Conservation (phyloP, 2,113 vertebrate genomes). For the Edolisoma coerulescens region DNA sequence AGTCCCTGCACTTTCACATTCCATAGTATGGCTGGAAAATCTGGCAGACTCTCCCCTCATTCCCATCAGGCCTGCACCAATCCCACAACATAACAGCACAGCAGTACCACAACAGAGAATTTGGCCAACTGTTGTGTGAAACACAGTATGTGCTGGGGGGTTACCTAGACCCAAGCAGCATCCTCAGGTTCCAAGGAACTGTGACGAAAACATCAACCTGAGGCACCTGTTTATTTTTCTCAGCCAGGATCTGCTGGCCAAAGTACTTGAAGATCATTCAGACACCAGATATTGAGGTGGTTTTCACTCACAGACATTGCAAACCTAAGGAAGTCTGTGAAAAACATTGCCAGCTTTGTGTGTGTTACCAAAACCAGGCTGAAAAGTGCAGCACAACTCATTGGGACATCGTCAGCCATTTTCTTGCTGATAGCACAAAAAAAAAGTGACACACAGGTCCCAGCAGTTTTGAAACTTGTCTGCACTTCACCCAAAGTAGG, state of each 20-base stretch:
- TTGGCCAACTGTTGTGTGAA: not conserved
- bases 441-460: not conserved
- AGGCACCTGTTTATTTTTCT: not conserved
- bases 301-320: not conserved
- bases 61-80: not conserved
- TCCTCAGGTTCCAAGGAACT: not conserved
- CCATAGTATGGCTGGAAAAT: rapidly evolving
- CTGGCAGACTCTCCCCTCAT: not conserved
- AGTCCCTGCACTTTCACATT: not conserved
- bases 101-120: not conserved
- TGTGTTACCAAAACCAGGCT: not conserved
- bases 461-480: not conserved
- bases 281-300: not conserved
- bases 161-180: not conserved
- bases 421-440: not conserved
- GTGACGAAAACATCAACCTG: not conserved
- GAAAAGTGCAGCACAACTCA: not conserved
- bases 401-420: not conserved
- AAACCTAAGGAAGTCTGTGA: not conserved
- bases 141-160: not conserved
- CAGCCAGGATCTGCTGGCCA: not conserved
- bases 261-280: not conserved
- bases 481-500: not conserved
- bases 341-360: not conserved
- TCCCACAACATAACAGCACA: not conserved